These are phyloP conservation scores for Petaurus breviceps DNA, from an alignment of 2,113 vertebrate genomes.

Conservation along the genomic window DNA sequence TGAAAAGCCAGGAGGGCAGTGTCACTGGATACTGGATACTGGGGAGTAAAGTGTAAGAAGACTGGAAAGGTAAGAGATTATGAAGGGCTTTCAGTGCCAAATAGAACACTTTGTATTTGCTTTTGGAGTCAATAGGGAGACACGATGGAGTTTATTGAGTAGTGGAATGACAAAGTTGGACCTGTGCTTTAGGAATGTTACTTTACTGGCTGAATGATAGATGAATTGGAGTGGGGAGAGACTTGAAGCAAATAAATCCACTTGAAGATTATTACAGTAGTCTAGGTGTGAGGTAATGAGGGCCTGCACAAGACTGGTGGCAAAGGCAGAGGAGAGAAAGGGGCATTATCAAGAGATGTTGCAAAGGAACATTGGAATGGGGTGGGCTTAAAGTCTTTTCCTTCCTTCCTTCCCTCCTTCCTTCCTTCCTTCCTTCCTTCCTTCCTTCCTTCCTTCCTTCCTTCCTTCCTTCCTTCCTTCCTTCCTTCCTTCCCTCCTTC, in stretches of 20 bases:
- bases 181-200: background rate
- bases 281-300: background rate
- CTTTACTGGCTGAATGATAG: background rate
- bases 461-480: too few species aligned
- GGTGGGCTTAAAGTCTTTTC: background rate
- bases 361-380: background rate
- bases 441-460: background rate
- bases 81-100: background rate
- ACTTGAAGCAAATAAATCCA: background rate
- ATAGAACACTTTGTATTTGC: background rate
- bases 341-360: background rate
- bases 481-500: background rate
- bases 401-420: background rate
- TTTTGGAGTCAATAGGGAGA: background rate
- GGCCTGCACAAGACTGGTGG: background rate
- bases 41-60: background rate
- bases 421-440: too few species aligned
- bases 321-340: background rate
- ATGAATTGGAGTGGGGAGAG: background rate
- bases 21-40: background rate
- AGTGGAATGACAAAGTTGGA: background rate
- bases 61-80: background rate
- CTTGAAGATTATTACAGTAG: background rate
- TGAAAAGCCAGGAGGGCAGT: background rate
- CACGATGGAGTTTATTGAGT: background rate